Base-by-base conservation (phyloP, 2,113 vertebrate genomes). In the Cyphotilapia sp. region DNA sequence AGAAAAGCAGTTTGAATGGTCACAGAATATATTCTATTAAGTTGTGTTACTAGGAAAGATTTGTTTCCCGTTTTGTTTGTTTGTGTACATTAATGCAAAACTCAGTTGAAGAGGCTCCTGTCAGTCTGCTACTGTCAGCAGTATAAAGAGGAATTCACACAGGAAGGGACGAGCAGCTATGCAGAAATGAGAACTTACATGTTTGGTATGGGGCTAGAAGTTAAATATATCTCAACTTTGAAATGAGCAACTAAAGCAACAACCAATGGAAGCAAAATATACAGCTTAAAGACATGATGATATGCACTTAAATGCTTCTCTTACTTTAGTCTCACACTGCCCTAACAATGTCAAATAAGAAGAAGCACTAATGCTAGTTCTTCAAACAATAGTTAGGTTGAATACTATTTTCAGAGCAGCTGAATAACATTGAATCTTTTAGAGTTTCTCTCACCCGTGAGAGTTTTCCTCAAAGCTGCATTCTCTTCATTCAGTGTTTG, bases 131-230 rank as follows among this genome's bases (percentile, higher is more conserved):
- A 53, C 51, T 4, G 51, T 53, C 51, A 53, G 19, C 51, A 11
- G 9, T 2, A 53, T 54, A 22, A 22, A 54, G n/a, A 22, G n/a
- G 51, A 54, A 54, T 12, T 54, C 51, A 54, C n/a, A 54, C 10
- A 54, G 51, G 9, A 54, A 54, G 51, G 0, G 51, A 22, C 51
- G 0, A 53, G 51, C 51, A 53, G 51, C 51, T 54, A 54, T 54
- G 51, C 9, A 54, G 51, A 54, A 54, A 54, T 11, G n/a, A 54
- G n/a, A 54, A 54, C 12, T 54, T 0, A 54, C n/a, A 54, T 0
- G n/a, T 54, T 54, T 54, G n/a, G 1, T 54, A 54, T 54, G n/a
- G 51, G 51, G n/a, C 51, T 7, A 22, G 51, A 54, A 54, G 51
- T 54, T 54, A 54, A 54, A 22, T 54, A 54, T 54, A 54, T 54